Evolutionary conservation across 2,888 invertebrate genomes (phyloP).

Genomic region (Aphodius sticticus): DNA sequence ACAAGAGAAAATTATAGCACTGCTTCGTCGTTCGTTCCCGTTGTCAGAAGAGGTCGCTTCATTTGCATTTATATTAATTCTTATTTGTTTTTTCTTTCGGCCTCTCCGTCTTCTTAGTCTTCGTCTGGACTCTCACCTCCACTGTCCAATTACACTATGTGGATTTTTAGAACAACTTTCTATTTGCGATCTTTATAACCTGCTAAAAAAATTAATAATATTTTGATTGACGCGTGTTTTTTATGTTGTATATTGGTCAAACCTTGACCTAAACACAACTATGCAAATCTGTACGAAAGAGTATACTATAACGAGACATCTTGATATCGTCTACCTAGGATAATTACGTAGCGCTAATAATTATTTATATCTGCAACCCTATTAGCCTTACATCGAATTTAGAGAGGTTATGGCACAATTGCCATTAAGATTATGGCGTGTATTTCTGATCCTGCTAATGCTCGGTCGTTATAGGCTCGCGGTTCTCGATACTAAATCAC

Average conservation of each 20-base stretch:
- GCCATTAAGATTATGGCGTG: neutral
- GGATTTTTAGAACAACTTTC: constrained; percentile 4
- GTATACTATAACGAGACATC: neutral
- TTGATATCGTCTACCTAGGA: neutral
- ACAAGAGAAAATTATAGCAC: neutral
- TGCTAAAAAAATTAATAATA: neutral
- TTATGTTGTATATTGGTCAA: neutral
- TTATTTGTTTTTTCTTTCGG: neutral
- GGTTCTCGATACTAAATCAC: neutral
- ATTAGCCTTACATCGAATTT: neutral
- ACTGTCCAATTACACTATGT: neutral
- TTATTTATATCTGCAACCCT: neutral
- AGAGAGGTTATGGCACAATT: constrained; percentile 4
- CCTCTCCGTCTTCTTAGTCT: neutral
- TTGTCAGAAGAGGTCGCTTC: neutral
- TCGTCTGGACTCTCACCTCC: neutral
- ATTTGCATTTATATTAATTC: constrained; percentile 4
- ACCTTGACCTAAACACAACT: neutral
- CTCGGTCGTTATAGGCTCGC: neutral
- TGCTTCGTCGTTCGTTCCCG: neutral
- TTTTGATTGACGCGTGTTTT: neutral
- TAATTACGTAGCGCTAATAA: neutral
- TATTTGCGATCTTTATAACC: neutral
- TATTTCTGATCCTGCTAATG: constrained; percentile 4
- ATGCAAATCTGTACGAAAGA: neutral